phyloP scores from a whole-genome alignment of 2,113 vertebrate species.

The Pedetes capensis region DNA sequence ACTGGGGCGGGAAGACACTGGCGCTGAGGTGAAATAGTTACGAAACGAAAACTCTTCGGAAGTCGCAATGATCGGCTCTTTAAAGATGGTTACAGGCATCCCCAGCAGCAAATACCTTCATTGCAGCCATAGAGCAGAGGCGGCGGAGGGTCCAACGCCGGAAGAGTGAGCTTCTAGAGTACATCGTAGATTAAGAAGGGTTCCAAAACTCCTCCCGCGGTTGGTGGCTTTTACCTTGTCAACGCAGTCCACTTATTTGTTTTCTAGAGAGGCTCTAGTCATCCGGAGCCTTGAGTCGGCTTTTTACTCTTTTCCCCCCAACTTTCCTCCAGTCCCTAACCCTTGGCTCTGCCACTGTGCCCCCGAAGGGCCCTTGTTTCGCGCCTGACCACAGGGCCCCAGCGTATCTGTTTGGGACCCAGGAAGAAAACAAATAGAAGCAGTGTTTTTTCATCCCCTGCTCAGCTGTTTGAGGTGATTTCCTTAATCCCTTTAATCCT shows the following conservation, averaged over 20 bases:
- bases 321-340: neutral
- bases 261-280: neutral
- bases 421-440: conserved; percentile 70
- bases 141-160: neutral
- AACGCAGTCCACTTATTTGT: neutral
- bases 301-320: neutral
- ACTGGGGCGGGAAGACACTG: conserved; percentile 45
- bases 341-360: neutral
- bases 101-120: neutral
- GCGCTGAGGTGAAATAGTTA: conserved; percentile 19
- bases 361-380: conserved; percentile 39
- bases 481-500: conserved; percentile 78
- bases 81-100: neutral
- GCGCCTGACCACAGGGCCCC: neutral
- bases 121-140: neutral
- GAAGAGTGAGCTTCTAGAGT: neutral
- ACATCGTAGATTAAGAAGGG: neutral
- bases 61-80: neutral
- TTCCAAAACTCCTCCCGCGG: neutral
- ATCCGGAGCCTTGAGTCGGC: neutral
- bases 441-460: conserved; percentile 58
- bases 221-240: conserved; percentile 30
- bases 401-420: conserved; percentile 52
- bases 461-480: conserved; percentile 74
- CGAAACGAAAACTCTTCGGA: conserved; percentile 57